Evolutionary conservation across 2,797 vertebrate genomes (phyloP).

Genomic region (Valencia hispanica): DNA sequence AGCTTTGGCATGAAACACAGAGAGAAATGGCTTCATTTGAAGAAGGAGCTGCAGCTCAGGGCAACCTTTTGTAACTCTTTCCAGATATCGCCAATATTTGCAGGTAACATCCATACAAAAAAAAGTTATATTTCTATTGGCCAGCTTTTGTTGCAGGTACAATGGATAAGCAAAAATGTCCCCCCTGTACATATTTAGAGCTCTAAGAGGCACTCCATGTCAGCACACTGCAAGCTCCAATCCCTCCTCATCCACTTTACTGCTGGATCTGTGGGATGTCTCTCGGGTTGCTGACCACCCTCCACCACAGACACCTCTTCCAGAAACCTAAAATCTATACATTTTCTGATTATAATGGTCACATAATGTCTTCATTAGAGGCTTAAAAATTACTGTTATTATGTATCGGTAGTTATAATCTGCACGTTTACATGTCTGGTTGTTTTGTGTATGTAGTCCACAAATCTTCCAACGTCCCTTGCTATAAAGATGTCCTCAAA

Average conservation of each 20-base stretch:
- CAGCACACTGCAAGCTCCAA: constrained; percentile 37
- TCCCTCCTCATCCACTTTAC: too few species aligned
- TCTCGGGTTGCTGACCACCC: constrained; percentile 35
- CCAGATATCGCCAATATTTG: too few species aligned
- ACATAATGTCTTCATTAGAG: background rate
- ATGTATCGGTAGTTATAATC: background rate
- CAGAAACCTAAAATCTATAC: constrained; percentile 18
- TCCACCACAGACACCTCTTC: constrained; percentile 33
- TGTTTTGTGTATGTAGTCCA: constrained; percentile 1
- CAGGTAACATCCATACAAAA: too few species aligned
- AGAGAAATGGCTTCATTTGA: constrained; percentile 15
- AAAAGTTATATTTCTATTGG: background rate
- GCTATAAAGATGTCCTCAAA: constrained; percentile 5
- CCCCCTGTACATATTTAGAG: constrained; percentile 34
- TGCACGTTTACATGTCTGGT: background rate
- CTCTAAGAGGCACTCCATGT: constrained; percentile 20
- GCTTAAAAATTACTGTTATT: background rate
- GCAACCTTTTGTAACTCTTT: constrained; percentile 14
- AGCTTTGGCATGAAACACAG: too few species aligned
- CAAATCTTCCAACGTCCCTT: background rate
- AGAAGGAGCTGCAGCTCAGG: constrained; percentile 26
- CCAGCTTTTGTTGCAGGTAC: constrained; percentile 28
- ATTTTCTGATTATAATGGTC: background rate
- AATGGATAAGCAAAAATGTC: constrained; percentile 35
- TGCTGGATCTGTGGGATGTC: constrained; percentile 17